phyloP scores from a whole-genome alignment of 2,888 invertebrate species.

The Magallana nippona region DNA sequence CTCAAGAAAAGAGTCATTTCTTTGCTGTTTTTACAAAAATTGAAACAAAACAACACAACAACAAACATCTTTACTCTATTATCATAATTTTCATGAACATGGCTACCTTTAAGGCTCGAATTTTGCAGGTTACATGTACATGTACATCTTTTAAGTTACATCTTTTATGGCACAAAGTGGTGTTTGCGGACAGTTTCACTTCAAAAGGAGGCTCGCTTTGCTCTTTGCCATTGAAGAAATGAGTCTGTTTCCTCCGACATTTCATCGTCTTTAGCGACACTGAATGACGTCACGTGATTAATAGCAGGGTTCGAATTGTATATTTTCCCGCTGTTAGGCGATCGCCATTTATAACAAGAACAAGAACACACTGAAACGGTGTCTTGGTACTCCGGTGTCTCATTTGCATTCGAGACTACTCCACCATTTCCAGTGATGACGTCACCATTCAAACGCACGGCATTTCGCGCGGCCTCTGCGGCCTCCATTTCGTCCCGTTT shows the following conservation, averaged over 20 bases:
- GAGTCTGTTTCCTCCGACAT: slow-evolving; percentile 61
- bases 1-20: too few relatives aligned
- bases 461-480: slow-evolving; percentile 93
- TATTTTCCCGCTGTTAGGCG: slow-evolving; percentile 67
- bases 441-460: slow-evolving; percentile 96
- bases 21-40: too few relatives aligned
- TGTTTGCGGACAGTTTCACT: not conserved
- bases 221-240: slow-evolving; percentile 57
- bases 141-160: not conserved
- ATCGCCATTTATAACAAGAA: slow-evolving; percentile 84
- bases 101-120: too few relatives aligned
- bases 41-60: too few relatives aligned
- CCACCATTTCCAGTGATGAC: slow-evolving; percentile 85
- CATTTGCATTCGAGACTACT: slow-evolving; percentile 82
- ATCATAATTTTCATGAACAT: too few relatives aligned
- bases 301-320: slow-evolving; percentile 82
- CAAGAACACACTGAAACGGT: slow-evolving; percentile 91
- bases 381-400: slow-evolving; percentile 81
- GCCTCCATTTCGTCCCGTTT: slow-evolving; percentile 97
- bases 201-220: slow-evolving; percentile 58
- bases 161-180: slow-evolving; percentile 3
- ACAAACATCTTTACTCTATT: too few relatives aligned
- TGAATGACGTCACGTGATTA: slow-evolving; percentile 81
- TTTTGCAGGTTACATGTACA: too few relatives aligned
- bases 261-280: slow-evolving; percentile 53